Conservation (phyloP, 92 coral and sea anemone genomes). For the Parazoanthus swiftii region DNA sequence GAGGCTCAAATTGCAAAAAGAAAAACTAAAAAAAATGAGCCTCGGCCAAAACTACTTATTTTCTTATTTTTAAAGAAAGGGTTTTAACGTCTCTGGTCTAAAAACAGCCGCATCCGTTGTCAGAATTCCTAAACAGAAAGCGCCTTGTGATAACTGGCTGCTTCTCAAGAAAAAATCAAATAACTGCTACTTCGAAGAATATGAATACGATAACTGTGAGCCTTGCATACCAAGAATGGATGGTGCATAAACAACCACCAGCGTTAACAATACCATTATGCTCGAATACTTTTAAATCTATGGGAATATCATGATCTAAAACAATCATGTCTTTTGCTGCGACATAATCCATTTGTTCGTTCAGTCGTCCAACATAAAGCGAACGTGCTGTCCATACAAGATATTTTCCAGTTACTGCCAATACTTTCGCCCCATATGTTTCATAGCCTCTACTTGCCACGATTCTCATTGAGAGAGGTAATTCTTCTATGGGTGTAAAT, state of each 20-base stretch:
- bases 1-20: no score
- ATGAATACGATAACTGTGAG: neutral
- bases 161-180: no score
- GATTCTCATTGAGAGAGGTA: neutral
- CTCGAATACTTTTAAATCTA: neutral
- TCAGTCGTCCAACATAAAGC: conserved; percentile 10
- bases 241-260: neutral
- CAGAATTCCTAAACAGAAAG: no score
- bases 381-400: conserved; percentile 19
- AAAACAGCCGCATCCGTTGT: no score
- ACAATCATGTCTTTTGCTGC: neutral
- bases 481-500: neutral
- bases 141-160: no score
- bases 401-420: conserved; percentile 12
- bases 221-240: neutral
- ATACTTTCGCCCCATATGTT: neutral
- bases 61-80: no score
- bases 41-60: no score
- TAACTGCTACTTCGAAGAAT: neutral
- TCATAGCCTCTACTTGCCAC: neutral
- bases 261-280: neutral
- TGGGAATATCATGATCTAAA: neutral
- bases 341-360: conserved; percentile 4
- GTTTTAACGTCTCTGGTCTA: no score
- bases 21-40: no score